Base-by-base conservation (phyloP, 2,888 invertebrate genomes). In the Hydriomena furcata region DNA sequence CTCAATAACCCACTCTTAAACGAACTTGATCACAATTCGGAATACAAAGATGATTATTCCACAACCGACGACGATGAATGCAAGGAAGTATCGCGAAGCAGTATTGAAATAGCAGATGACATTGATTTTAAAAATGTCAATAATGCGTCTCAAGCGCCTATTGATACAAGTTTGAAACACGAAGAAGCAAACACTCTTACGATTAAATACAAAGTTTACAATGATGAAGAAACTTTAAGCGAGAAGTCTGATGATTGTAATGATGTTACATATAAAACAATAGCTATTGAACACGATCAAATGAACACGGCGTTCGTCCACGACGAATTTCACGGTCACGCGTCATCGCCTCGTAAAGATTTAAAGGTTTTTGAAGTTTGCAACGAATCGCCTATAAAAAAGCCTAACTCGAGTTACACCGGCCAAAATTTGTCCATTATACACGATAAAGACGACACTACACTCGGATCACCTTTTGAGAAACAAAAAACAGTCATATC, bases 231-330 rank as follows among this genome's bases (percentile, higher is more conserved):
- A 13, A 10, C 21, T 20, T 5, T 28, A 0, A 17, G 11, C 7
- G 28, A 34, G 7, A 23, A 46, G n/a, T 0, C 7, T n/a, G 17
- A 13, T 23, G 34, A 40, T 21, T 25, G n/a, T 1, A 32, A 11
- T 11, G 24, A 46, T 12, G 11, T 35, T 4, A 1, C 8, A 4
- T 4, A 46, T 10, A 25, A 66, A 73, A 25, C 10, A 7, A 25
- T 20, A 21, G 3, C 27, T 4, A 10, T 27, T 7, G 43, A 35
- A 13, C n/a, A 35, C 0, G 56, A 56, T 12, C 36, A 21, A 30
- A 76, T 87, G 79, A 86, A 89, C 44, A 81, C 78, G 4, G 88
- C 85, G 0, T 88, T 89, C 35, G 66, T 84, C 0, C 77, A 76
- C 53, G 72, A 73, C n/a, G 51, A 43, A 23, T 40, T 60, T 0